phyloP scores from a whole-genome alignment of 2,888 invertebrate species.

The Dolomedes plantarius region DNA sequence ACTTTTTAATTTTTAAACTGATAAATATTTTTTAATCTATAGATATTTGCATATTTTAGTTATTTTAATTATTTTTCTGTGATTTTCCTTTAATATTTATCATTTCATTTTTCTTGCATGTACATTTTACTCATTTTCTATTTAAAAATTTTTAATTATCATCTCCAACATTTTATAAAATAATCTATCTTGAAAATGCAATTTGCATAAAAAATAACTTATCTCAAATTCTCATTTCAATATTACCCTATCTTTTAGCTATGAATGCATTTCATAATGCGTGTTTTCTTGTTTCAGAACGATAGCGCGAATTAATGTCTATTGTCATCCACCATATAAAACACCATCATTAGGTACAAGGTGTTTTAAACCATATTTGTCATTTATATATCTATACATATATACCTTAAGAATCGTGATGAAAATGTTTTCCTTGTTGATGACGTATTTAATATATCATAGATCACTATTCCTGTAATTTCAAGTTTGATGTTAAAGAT shows the following conservation, averaged over 20 bases:
- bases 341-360: neutral
- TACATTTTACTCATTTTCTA: too few species aligned
- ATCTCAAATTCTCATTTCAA: neutral
- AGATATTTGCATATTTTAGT: too few species aligned
- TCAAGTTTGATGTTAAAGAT: neutral
- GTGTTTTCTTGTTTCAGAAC: neutral
- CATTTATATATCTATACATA: constrained; percentile 11
- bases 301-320: neutral
- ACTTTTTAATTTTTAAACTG: too few species aligned
- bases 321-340: neutral
- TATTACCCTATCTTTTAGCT: neutral
- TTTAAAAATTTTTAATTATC: too few species aligned
- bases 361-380: neutral
- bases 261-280: neutral
- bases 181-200: neutral
- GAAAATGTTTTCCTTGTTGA: constrained; percentile 5
- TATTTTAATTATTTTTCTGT: too few species aligned
- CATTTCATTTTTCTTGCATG: too few species aligned
- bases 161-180: too few species aligned
- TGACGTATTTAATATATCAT: neutral
- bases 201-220: neutral
- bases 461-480: constrained; percentile 1
- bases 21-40: too few species aligned
- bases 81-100: too few species aligned
- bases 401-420: neutral